Percentiles rank a stretch among this genome's conserved stretches.
Evolutionary conservation across 2,797 vertebrate genomes (phyloP).

Genomic region (Aplochiton taeniatus): DNA sequence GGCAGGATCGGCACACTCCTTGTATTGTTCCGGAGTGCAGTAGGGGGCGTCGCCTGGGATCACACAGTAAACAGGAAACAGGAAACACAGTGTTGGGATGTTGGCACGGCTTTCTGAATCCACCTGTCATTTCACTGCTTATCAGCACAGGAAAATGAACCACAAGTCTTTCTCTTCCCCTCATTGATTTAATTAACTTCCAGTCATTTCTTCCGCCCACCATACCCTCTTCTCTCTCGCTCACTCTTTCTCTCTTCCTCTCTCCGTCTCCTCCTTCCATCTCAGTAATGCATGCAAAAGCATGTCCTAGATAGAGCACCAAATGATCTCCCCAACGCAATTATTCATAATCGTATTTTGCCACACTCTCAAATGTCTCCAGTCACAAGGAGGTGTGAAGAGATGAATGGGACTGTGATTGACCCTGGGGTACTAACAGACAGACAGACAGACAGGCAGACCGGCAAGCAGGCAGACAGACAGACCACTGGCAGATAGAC

Average conservation of each 20-base stretch:
- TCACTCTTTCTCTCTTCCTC: too few species aligned
- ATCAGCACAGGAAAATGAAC: too few species aligned
- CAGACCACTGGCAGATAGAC: not conserved
- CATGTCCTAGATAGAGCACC: too few species aligned
- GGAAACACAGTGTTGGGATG: slow-evolving; percentile 33
- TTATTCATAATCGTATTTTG: not conserved
- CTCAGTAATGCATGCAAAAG: too few species aligned
- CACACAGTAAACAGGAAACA: slow-evolving; percentile 29
- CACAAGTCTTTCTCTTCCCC: too few species aligned
- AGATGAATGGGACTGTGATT: slow-evolving; percentile 52
- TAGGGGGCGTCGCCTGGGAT: slow-evolving; percentile 93
- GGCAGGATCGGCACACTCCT: slow-evolving; percentile 96
- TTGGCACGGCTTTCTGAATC: too few species aligned
- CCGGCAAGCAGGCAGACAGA: slow-evolving; percentile 2
- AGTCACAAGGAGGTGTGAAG: not conserved
- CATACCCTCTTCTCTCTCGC: too few species aligned
- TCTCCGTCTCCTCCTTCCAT: too few species aligned
- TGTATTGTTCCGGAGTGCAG: slow-evolving; percentile 98
- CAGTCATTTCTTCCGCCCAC: too few species aligned
- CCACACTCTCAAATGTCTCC: not conserved
- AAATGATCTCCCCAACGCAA: not conserved
- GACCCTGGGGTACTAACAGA: slow-evolving; percentile 71
- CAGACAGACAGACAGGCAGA: slow-evolving; percentile 49
- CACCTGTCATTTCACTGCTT: too few species aligned
- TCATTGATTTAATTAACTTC: too few species aligned